Base-by-base conservation (phyloP, 2,113 vertebrate genomes). In the Sceloporus tristichus region DNA sequence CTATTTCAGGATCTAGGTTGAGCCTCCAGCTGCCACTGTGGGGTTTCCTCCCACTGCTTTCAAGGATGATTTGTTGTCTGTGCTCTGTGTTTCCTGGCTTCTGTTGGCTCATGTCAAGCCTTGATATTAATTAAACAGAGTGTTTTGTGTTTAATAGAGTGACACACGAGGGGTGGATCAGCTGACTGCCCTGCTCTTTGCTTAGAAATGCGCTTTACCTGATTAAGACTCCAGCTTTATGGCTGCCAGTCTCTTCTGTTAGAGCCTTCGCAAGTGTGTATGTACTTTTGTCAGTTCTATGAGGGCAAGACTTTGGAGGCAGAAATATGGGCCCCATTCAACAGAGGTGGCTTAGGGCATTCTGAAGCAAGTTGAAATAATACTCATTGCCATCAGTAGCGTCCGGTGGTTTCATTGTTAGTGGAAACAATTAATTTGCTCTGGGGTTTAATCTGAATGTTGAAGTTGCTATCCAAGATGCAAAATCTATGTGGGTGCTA, bases 91-190 rank as follows among this genome's bases (percentile, higher is more conserved):
- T 80, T 88, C 88, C 91, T 94, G 91, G 77, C 83, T 91, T 87
- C 91, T 92, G 76, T 94, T 92, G 92, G 80, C 48, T 74, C 83
- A 87, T 88, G 62, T 21, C 85, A 88, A 90, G 87, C 78, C 56
- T 90, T 87, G 88, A 83, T 0, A 0, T 78, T 95, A 92, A 91
- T 94, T 93, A 92, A 95, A 94, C 38, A 21, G 80, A 68, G 75
- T 87, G 70, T 11, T 95, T 92, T 88, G 65, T 70, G 25, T 89
- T 89, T 92, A 84, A 90, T 86, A 90, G 88, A 42, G 78, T 90
- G 54, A 1, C 13, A 42, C n/a, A 0, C 1, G 59, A 18, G 75
- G 84, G 2, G 70, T 19, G 79, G 65, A 65, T 48, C 80, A 83
- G 84, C 79, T 85, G 74, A 1, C 85, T 79, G 84, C 62, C 65